phyloP scores from a whole-genome alignment of 1,140 invertebrate species.

The Conus ventricosus region DNA sequence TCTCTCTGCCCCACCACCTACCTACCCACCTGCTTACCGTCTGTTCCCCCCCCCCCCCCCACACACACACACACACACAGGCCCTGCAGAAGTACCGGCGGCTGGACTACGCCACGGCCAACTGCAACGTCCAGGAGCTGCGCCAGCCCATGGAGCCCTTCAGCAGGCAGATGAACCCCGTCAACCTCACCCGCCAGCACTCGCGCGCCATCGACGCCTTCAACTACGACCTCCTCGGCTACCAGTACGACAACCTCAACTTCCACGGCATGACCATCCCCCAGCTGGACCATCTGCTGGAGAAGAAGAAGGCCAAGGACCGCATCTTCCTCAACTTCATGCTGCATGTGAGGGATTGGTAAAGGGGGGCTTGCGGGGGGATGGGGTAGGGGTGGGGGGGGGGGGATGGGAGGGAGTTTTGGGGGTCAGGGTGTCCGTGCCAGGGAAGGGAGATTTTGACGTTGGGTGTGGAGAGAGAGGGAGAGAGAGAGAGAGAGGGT shows the following conservation, averaged over 20 bases:
- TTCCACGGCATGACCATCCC: slow-evolving; percentile 48
- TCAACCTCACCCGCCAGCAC: slow-evolving; percentile 25
- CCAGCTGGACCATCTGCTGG: slow-evolving; percentile 39
- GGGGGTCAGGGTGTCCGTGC: no score
- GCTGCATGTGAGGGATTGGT: slow-evolving; percentile 12
- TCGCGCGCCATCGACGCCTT: slow-evolving; percentile 42
- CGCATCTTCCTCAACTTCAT: slow-evolving; percentile 43
- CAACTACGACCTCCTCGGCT: slow-evolving; percentile 44
- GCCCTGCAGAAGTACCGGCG: slow-evolving; percentile 45
- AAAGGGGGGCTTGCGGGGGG: no score
- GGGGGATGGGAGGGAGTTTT: no score
- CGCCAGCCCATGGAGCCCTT: slow-evolving; percentile 46
- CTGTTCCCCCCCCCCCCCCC: no score
- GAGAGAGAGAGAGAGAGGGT: no score
- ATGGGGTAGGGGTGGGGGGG: no score
- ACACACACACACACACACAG: no score
- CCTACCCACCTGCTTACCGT: no score
- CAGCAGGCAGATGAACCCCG: slow-evolving; percentile 32
- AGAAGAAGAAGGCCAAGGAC: slow-evolving; percentile 36
- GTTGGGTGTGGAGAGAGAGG: no score
- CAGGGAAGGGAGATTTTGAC: no score
- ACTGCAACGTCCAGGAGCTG: slow-evolving; percentile 47
- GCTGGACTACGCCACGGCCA: slow-evolving; percentile 48
- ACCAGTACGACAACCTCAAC: slow-evolving; percentile 49
- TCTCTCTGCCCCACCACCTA: no score